Evolutionary conservation across 1,140 invertebrate species (phyloP).

Genomic region (Drosophila mauritiana): DNA sequence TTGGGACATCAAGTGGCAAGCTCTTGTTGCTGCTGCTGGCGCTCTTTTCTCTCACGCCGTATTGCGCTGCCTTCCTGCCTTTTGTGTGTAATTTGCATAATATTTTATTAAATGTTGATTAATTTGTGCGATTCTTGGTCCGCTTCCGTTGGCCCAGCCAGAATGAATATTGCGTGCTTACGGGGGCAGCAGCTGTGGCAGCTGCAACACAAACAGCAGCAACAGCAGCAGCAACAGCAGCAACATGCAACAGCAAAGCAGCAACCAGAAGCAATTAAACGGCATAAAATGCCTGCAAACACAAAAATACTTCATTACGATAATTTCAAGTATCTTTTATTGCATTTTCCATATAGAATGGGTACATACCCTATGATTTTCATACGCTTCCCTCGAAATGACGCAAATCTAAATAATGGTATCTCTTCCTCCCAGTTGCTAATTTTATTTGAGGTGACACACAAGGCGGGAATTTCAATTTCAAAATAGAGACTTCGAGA

Average conservation of each 20-base stretch:
- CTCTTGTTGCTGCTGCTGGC: constrained; percentile 45
- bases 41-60: constrained; percentile 4
- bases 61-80: constrained; percentile 34
- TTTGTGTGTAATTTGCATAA: constrained; percentile 66
- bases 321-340: constrained; percentile 51
- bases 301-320: constrained; percentile 51
- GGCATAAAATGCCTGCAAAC: constrained; percentile 63
- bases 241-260: constrained; percentile 41
- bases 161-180: constrained; percentile 65
- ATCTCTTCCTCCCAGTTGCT: constrained; percentile 73
- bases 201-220: constrained; percentile 39
- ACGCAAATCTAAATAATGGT: constrained; percentile 76
- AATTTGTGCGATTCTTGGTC: constrained; percentile 62
- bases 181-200: constrained; percentile 60
- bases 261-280: constrained; percentile 65
- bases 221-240: constrained; percentile 31
- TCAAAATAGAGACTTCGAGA: constrained; percentile 41
- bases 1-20: constrained; percentile 77
- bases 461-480: constrained; percentile 78
- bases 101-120: constrained; percentile 82
- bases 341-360: constrained; percentile 30
- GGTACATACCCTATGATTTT: background rate
- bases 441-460: constrained; percentile 82
- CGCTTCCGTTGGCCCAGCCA: constrained; percentile 33
- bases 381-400: constrained; percentile 53